phyloP scores from a whole-genome alignment of 2,113 vertebrate genomes.

The Pogona vitticeps region DNA sequence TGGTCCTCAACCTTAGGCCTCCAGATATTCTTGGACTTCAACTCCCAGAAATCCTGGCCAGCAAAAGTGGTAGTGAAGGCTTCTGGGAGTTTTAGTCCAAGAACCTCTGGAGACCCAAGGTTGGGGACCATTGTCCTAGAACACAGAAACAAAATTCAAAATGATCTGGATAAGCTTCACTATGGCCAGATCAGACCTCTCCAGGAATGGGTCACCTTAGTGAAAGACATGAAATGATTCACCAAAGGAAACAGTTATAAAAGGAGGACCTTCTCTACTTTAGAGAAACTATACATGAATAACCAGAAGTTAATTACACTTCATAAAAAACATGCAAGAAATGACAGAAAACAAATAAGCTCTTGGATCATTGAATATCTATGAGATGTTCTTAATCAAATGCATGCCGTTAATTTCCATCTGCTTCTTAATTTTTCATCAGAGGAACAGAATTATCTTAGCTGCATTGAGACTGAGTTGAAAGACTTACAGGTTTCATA shows the following conservation, averaged over 20 bases:
- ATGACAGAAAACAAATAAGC: slow-evolving; percentile 39
- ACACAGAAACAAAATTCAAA: too few relatives aligned
- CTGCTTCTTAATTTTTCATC: slow-evolving; percentile 19
- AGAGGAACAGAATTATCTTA: slow-evolving; percentile 45
- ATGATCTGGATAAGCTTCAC: too few relatives aligned
- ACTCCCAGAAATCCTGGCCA: too few relatives aligned
- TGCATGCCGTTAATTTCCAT: slow-evolving; percentile 40
- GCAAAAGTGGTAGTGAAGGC: too few relatives aligned
- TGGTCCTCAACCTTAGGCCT: too few relatives aligned
- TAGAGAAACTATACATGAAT: slow-evolving; percentile 2
- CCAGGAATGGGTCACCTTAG: background rate
- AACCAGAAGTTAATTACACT: slow-evolving; percentile 33
- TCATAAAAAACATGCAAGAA: slow-evolving; percentile 26
- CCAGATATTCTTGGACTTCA: too few relatives aligned
- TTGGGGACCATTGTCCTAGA: too few relatives aligned
- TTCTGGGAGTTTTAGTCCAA: too few relatives aligned
- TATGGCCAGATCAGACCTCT: too few relatives aligned
- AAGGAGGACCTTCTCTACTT: background rate
- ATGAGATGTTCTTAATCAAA: slow-evolving; percentile 48
- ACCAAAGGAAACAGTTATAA: slow-evolving; percentile 1
- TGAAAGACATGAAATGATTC: background rate
- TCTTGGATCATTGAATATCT: slow-evolving; percentile 28
- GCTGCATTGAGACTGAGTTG: slow-evolving; percentile 45
- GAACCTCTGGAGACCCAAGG: too few relatives aligned
- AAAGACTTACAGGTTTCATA: slow-evolving; percentile 28